These are phyloP conservation scores for Dolichallabes microphthalmus DNA, from an alignment of 2,113 vertebrate genomes.

Conservation along the genomic window DNA sequence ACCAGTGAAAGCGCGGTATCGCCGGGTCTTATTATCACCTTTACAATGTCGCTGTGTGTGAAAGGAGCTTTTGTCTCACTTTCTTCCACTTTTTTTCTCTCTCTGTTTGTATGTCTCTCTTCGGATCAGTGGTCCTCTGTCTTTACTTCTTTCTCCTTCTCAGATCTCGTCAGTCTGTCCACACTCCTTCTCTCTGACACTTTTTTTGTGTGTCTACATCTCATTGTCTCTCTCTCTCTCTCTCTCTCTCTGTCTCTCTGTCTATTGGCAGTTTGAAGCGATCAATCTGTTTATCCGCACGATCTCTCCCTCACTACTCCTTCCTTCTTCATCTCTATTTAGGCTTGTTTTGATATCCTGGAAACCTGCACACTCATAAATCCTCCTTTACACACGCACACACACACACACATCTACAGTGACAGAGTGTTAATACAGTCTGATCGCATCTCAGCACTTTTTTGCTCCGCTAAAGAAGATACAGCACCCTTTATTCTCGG, in stretches of 20 bases:
- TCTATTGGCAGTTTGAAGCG: constrained; percentile 46
- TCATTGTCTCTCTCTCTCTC: neutral
- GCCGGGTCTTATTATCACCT: too few species aligned
- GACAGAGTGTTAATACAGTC: constrained; percentile 16
- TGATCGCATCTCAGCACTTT: constrained; percentile 16
- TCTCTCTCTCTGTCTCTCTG: constrained; percentile 1
- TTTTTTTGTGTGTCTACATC: too few species aligned
- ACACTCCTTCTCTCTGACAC: neutral
- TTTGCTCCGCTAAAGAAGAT: constrained; percentile 23
- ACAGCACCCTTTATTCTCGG: neutral
- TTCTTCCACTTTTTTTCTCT: too few species aligned
- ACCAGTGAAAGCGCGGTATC: too few species aligned
- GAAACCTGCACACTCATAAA: constrained; percentile 42
- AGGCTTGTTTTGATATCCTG: constrained; percentile 52
- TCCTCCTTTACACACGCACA: constrained; percentile 33
- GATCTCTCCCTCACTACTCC: constrained; percentile 14
- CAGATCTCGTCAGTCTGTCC: neutral
- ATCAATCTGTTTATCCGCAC: constrained; percentile 56
- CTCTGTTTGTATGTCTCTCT: neutral
- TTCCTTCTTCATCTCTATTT: constrained; percentile 38
- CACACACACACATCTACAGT: constrained; percentile 19
- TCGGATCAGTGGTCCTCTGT: too few species aligned
- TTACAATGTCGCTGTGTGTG: too few species aligned
- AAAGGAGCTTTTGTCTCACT: too few species aligned
- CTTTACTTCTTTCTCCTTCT: too few species aligned